Conservation (phyloP, 2,113 vertebrate species). For the Cranoglanis bouderius region DNA sequence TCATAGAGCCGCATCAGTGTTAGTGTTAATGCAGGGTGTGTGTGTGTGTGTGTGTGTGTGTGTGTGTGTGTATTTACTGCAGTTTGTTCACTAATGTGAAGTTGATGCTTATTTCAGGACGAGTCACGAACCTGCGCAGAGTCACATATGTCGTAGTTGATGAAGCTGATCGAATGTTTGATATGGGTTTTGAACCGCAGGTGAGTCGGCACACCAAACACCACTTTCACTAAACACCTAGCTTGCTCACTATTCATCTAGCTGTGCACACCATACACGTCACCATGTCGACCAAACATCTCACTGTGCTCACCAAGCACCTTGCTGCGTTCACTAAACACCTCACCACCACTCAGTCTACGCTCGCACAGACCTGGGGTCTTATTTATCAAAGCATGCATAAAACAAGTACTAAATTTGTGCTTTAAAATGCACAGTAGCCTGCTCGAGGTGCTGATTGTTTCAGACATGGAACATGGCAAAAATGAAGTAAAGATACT, state of each 20-base stretch:
- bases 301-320: neutral
- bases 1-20: constrained; percentile 5
- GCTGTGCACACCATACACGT: neutral
- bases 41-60: neutral
- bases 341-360: neutral
- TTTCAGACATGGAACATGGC: neutral
- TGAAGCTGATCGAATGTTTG: constrained; percentile 99
- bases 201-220: constrained; percentile 65
- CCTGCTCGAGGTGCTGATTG: neutral
- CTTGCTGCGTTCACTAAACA: neutral
- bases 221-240: neutral
- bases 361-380: neutral
- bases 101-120: constrained; percentile 74
- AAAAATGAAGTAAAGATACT: too few relatives aligned
- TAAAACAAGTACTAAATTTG: neutral
- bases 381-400: neutral
- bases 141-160: constrained; percentile 94
- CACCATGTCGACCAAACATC: neutral
- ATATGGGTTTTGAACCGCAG: constrained; percentile 99
- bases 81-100: neutral
- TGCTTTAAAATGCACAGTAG: neutral
- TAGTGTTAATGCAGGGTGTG: neutral
- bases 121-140: constrained; percentile 95
- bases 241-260: neutral
- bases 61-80: neutral